Evolutionary conservation across 2,888 invertebrate genomes (phyloP), one percentile per base, ranked within the genome.

Genomic region (Acanthosepion pharaonis): DNA sequence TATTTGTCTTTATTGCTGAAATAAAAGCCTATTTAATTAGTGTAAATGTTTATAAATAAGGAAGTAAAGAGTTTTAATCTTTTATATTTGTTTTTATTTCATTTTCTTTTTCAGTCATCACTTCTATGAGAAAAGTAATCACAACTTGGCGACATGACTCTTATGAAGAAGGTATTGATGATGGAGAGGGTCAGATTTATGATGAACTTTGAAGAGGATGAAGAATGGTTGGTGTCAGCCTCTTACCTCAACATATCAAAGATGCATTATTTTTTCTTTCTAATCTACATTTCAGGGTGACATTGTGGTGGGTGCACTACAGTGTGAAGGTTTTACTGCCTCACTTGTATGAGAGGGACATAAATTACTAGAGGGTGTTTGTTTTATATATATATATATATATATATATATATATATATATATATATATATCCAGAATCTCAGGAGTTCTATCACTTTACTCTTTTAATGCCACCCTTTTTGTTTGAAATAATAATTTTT

Each of bases 71-170:
- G 42, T 42, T 15, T 78, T 91, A 42, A 28, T 64, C 1, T n/a
- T n/a, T 51, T 51, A 49, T 18, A 42, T 42, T 42, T 42, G 42
- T 42, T 42, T 42, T 42, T 42, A 42, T 42, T 42, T 78, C 20
- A 53, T n/a, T 49, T 78, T 28, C 91, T 48, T 51, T 94, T 94
- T 91, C 94, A 95, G 95, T 95, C 93, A 55, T 51, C n/a, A 64
- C 48, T 15, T 94, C 94, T 33, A 95, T 95, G 95, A 94, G 94
- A 53, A 94, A 94, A 91, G 95, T 95, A 25, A 78, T 95, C 48
- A 91, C 94, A 51, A 94, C 91, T 59, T 94, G 94, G 55, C 51
- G 93, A 33, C n/a, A 92, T 33, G 11, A 78, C 9, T 9, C n/a
- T 78, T n/a, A 28, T 48, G 91, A 78, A 59, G 18, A 18, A 91